phyloP scores from a whole-genome alignment of 2,888 invertebrate genomes.

The Scaptomyza flava region DNA sequence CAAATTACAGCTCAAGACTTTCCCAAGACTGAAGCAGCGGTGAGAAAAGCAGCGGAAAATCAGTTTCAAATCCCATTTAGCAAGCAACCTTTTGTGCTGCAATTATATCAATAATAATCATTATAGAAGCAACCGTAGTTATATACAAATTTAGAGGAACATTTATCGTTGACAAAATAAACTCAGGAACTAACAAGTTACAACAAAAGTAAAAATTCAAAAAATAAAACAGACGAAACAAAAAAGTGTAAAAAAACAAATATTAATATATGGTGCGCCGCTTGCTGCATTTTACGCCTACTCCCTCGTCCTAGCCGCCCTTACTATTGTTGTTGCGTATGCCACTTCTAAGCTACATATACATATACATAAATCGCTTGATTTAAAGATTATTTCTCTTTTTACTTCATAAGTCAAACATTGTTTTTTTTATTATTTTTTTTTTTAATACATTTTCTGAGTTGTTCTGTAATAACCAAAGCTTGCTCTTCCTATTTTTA shows the following conservation, averaged over 20 bases:
- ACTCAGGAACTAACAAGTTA: conserved; percentile 69
- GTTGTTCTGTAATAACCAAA: conserved; percentile 67
- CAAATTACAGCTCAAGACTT: conserved; percentile 65
- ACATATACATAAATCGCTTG: conserved; percentile 11
- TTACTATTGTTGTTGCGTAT: conserved; percentile 29
- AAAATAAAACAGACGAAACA: conserved; percentile 13
- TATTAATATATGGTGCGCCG: conserved; percentile 55
- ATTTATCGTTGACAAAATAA: conserved; percentile 52
- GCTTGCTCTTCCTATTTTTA: conserved; percentile 70
- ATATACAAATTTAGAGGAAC: conserved; percentile 42
- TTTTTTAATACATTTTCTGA: conserved; percentile 16
- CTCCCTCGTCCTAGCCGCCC: conserved; percentile 18
- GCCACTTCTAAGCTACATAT: conserved; percentile 36
- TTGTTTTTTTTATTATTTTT: conserved; percentile 5
- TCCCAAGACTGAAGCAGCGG: conserved; percentile 75
- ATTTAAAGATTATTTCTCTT: conserved; percentile 22
- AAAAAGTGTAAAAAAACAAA: conserved; percentile 2
- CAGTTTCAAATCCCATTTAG: conserved; percentile 18
- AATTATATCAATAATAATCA: conserved; percentile 41
- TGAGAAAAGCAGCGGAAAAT: conserved; percentile 46
- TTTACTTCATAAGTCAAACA: conserved; percentile 12
- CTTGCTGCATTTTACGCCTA: conserved; percentile 45
- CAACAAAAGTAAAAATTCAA: conserved; percentile 33
- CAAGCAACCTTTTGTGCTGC: too few relatives aligned
- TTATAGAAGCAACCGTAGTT: conserved; percentile 25